Percentiles rank a stretch among this genome's conserved stretches.
These are phyloP conservation scores for Drosophila limbata DNA, from an alignment of 2,888 invertebrate species.

Conservation along the genomic window DNA sequence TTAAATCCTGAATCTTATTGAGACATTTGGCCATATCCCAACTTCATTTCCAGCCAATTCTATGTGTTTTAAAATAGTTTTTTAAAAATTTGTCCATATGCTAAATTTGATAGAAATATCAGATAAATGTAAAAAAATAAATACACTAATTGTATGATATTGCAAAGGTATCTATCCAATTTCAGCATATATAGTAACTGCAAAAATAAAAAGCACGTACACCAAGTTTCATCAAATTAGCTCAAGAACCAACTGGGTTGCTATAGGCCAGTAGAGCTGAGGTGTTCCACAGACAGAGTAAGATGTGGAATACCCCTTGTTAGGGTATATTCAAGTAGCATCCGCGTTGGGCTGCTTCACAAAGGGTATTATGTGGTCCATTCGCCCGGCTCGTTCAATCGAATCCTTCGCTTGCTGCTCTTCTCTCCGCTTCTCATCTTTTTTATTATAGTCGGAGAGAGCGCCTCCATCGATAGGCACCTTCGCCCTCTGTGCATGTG, in stretches of 20 bases:
- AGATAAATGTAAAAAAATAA: too few relatives aligned
- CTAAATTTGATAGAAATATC: too few relatives aligned
- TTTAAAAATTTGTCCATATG: too few relatives aligned
- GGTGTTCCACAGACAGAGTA: background rate
- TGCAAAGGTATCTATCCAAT: too few relatives aligned
- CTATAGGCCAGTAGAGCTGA: background rate
- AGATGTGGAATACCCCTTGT: background rate
- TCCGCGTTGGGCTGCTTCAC: slow-evolving; percentile 38
- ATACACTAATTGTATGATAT: too few relatives aligned
- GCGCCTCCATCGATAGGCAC: slow-evolving; percentile 3
- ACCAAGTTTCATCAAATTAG: background rate
- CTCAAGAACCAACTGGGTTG: background rate
- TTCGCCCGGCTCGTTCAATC: slow-evolving; percentile 63
- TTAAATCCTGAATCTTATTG: background rate
- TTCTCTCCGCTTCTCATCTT: background rate
- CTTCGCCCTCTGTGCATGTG: background rate
- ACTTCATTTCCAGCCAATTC: too few relatives aligned
- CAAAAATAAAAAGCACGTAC: background rate
- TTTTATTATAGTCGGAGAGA: slow-evolving; percentile 6
- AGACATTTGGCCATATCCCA: too few relatives aligned
- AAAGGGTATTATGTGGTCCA: slow-evolving; percentile 70
- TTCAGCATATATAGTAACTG: too few relatives aligned
- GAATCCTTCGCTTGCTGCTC: slow-evolving; percentile 40
- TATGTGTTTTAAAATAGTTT: too few relatives aligned
- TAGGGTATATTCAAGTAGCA: slow-evolving; percentile 24